Conservation (phyloP, 2,113 vertebrate genomes). For the Chunga burmeisteri region DNA sequence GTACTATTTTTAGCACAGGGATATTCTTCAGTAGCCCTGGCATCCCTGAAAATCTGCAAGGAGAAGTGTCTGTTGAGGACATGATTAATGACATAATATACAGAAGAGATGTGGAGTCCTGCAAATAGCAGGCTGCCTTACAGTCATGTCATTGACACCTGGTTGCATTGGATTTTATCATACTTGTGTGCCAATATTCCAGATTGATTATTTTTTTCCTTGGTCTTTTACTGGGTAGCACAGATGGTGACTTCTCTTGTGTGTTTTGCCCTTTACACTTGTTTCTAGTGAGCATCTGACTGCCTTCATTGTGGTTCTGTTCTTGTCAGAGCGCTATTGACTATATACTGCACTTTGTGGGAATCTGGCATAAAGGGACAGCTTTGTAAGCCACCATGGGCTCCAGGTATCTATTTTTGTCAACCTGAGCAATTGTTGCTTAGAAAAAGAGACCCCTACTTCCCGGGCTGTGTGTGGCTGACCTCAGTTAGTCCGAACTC, state of each 20-base stretch:
- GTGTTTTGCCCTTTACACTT: not conserved
- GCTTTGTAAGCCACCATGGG: not conserved
- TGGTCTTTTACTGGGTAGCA: not conserved
- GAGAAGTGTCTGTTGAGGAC: not conserved
- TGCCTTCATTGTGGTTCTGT: not conserved
- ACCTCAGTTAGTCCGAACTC: slow-evolving; percentile 7
- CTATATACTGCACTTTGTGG: not conserved
- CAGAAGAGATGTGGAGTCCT: not conserved
- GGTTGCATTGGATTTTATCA: not conserved
- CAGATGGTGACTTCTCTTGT: not conserved
- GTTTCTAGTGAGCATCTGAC: not conserved
- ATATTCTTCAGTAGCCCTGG: slow-evolving; percentile 3
- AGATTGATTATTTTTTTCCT: not conserved
- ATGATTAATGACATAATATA: not conserved
- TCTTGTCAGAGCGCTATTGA: not conserved
- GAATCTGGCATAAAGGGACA: not conserved
- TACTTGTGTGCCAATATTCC: not conserved
- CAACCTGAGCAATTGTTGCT: not conserved
- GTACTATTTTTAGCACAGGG: slow-evolving; percentile 38
- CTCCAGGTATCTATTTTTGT: slow-evolving; percentile 25
- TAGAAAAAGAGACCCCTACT: slow-evolving; percentile 12
- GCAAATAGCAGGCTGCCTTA: not conserved
- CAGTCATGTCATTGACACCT: not conserved
- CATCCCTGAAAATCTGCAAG: not conserved
- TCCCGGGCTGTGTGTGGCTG: not conserved